phyloP scores from a whole-genome alignment of 1,140 invertebrate species.

The Pseudomyrmex gracilis region DNA sequence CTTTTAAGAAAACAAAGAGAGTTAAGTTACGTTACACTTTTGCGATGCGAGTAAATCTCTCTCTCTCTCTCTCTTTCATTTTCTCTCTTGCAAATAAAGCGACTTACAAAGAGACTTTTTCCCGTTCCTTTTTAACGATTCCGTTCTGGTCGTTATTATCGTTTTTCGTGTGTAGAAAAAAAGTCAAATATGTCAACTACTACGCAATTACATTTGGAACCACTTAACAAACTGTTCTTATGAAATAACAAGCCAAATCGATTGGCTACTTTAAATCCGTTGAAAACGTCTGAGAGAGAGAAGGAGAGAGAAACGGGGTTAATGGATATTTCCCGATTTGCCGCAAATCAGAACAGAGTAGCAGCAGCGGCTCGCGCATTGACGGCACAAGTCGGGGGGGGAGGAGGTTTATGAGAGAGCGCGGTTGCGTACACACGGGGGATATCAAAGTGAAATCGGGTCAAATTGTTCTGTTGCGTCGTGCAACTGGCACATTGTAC shows the following conservation, averaged over 20 bases:
- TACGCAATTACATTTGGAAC: conserved; percentile 35
- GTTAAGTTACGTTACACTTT: too few species aligned
- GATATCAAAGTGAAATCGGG: conserved; percentile 53
- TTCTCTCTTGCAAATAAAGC: conserved; percentile 7
- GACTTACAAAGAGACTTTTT: conserved; percentile 15
- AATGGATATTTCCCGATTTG: neutral
- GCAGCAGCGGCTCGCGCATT: neutral
- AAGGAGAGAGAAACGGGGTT: neutral
- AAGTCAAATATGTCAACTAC: conserved; percentile 23
- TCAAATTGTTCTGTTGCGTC: conserved; percentile 42
- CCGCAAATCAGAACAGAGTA: neutral
- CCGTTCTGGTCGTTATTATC: neutral
- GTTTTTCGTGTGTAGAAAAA: conserved; percentile 10
- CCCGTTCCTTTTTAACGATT: conserved; percentile 33
- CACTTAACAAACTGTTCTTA: conserved; percentile 37
- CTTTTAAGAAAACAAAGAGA: too few species aligned
- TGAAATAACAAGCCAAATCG: conserved; percentile 47
- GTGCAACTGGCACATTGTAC: conserved; percentile 39
- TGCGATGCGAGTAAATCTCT: too few species aligned
- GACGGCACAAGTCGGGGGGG: conserved; percentile 3
- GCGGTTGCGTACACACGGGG: conserved; percentile 6
- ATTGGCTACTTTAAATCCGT: conserved; percentile 23
- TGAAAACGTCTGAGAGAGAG: neutral
- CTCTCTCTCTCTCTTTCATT: neutral
- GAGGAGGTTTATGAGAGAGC: conserved; percentile 34